Evolutionary conservation across 2,888 invertebrate genomes (phyloP).

Genomic region (Therioaphis trifolii): DNA sequence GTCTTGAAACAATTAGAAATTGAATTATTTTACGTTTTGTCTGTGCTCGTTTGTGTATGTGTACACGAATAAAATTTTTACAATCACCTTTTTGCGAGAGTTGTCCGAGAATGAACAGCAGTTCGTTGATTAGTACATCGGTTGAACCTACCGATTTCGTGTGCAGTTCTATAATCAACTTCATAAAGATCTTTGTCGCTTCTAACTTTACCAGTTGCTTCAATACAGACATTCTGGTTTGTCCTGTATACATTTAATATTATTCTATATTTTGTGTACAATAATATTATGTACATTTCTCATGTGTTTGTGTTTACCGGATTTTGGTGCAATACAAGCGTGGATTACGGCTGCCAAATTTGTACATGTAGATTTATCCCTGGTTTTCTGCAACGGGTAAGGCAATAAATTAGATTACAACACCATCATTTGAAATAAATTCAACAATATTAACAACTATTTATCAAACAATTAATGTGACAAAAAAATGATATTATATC

Average conservation of each 20-base stretch:
- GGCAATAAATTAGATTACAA: neutral
- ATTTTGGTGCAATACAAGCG: conserved; percentile 73
- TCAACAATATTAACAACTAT: no score
- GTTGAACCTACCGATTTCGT: conserved; percentile 71
- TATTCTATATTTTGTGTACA: neutral
- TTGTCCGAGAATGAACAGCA: conserved; percentile 75
- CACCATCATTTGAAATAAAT: no score
- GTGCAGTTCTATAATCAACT: conserved; percentile 72
- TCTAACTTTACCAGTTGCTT: conserved; percentile 72
- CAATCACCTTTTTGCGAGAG: conserved; percentile 72
- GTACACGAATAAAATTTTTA: no score
- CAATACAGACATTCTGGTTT: conserved; percentile 68
- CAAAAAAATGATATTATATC: no score
- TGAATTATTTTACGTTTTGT: conserved; percentile 2
- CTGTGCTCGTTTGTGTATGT: no score
- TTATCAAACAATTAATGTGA: no score
- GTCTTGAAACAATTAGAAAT: conserved; percentile 69
- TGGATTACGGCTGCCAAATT: conserved; percentile 74
- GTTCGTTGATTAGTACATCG: conserved; percentile 73
- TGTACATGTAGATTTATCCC: conserved; percentile 72
- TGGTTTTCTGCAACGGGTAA: conserved; percentile 70
- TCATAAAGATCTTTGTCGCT: conserved; percentile 73
- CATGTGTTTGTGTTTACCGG: conserved; percentile 65
- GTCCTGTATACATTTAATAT: conserved; percentile 31
- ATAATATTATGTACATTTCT: neutral